Conservation (phyloP, 2,113 vertebrate species). For the Nymphicus hollandicus region DNA sequence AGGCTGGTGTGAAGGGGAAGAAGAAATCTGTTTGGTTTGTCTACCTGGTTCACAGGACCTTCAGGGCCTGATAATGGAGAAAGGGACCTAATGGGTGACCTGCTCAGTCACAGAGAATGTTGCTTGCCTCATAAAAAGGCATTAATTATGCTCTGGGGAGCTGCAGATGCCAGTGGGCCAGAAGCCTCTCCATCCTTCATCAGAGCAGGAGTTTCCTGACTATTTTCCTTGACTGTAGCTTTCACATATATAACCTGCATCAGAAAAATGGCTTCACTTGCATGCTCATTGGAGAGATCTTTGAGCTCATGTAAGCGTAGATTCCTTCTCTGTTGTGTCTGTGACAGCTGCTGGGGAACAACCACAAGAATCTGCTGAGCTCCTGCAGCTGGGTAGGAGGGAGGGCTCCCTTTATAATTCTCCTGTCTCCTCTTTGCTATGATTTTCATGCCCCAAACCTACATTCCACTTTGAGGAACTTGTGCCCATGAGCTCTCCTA, state of each 20-base stretch:
- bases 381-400: background rate
- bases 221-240: constrained; percentile 63
- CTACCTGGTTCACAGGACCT: background rate
- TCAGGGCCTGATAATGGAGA: background rate
- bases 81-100: background rate
- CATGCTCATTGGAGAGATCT: constrained; percentile 95
- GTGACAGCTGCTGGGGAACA: background rate
- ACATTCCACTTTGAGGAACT: background rate
- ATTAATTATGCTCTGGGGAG: background rate
- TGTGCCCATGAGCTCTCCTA: background rate
- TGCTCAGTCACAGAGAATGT: fast-evolving
- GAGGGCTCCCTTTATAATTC: background rate
- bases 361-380: background rate
- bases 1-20: background rate
- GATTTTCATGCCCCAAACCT: background rate
- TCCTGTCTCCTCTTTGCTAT: background rate
- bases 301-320: constrained; percentile 91
- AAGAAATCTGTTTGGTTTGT: background rate
- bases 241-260: constrained; percentile 93
- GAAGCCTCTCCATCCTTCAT: background rate
- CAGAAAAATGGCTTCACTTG: constrained; percentile 99
- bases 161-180: background rate
- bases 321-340: background rate
- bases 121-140: background rate
- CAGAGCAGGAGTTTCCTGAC: background rate